phyloP scores from a whole-genome alignment of 2,113 vertebrate genomes.

The Dasypus novemcinctus region DNA sequence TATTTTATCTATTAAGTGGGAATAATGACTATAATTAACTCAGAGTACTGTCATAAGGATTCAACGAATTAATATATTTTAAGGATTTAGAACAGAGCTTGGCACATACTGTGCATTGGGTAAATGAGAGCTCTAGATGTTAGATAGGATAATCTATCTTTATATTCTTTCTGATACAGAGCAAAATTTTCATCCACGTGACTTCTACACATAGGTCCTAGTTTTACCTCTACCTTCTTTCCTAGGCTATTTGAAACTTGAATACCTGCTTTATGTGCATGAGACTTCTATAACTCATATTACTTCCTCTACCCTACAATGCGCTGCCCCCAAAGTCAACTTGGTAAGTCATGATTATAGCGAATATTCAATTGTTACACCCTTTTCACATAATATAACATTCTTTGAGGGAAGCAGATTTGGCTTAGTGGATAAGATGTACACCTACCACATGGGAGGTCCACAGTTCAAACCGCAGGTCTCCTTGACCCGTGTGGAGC shows the following conservation, averaged over 20 bases:
- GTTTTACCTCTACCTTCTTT: neutral
- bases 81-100: neutral
- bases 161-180: neutral
- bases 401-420: no score
- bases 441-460: no score
- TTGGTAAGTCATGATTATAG: neutral
- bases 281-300: neutral
- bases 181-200: neutral
- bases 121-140: neutral
- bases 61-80: neutral
- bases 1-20: neutral
- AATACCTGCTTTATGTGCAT: neutral
- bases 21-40: neutral
- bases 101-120: neutral
- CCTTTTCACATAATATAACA: neutral
- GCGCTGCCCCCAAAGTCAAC: neutral
- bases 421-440: no score
- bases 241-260: neutral
- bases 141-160: neutral
- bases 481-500: no score
- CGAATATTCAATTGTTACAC: neutral
- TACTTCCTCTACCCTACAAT: neutral
- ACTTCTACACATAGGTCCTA: neutral
- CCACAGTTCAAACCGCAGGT: no score
- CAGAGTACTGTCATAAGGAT: neutral